Evolutionary conservation across 2,888 invertebrate genomes (phyloP).

Genomic region (Pseudeuparius sepicola): DNA sequence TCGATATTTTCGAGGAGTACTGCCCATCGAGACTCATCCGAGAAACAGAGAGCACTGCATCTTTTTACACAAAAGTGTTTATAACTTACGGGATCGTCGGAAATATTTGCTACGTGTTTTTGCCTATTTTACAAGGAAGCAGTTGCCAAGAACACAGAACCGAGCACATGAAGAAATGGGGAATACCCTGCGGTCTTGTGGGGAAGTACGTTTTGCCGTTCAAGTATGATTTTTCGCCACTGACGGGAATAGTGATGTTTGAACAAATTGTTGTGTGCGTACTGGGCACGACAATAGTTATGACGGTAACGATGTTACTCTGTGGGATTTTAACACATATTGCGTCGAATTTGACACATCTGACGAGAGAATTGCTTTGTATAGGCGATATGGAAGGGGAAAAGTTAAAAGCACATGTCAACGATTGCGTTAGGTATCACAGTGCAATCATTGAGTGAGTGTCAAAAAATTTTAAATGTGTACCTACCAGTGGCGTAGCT

Average conservation of each 20-base stretch:
- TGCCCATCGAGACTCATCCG: constrained; percentile 11
- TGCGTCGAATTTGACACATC: constrained; percentile 23
- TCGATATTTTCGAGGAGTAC: constrained; percentile 19
- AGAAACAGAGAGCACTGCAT: constrained; percentile 19
- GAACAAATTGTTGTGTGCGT: constrained; percentile 22
- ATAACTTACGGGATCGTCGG: constrained; percentile 23
- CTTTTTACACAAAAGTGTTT: constrained; percentile 22
- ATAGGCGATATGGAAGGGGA: constrained; percentile 13
- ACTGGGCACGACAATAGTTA: constrained; percentile 23
- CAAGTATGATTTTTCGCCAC: constrained; percentile 21
- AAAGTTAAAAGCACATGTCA: too few species aligned
- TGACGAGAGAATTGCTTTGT: constrained; percentile 18
- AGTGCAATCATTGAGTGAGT: too few species aligned
- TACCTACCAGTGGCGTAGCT: too few species aligned
- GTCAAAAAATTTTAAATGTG: too few species aligned
- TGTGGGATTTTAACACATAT: constrained; percentile 27
- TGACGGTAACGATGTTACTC: constrained; percentile 27
- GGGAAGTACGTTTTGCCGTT: constrained; percentile 23
- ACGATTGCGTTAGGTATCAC: too few species aligned
- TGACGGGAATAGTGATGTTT: constrained; percentile 19
- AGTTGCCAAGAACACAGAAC: constrained; percentile 21
- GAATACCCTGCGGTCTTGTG: constrained; percentile 25
- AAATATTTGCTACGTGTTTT: constrained; percentile 21
- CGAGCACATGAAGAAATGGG: constrained; percentile 22
- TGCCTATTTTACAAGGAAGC: constrained; percentile 22